Evolutionary conservation across 2,113 vertebrate genomes (phyloP).

Genomic region (Pongo pygmaeus): DNA sequence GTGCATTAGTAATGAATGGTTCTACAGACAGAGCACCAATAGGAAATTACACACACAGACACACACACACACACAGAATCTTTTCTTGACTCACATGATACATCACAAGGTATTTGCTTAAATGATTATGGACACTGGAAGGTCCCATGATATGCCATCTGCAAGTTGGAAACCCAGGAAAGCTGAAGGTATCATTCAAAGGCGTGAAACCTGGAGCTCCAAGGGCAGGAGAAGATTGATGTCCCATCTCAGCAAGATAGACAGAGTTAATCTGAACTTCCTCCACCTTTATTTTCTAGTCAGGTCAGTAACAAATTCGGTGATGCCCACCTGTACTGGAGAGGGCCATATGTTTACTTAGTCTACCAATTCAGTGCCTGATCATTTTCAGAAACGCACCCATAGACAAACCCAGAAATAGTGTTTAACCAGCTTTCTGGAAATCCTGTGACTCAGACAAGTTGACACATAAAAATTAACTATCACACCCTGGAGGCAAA

Average conservation of each 20-base stretch:
- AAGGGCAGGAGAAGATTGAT: neutral
- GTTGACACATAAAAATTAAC: neutral
- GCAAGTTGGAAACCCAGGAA: neutral
- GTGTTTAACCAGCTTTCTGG: neutral
- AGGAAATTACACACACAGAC: neutral
- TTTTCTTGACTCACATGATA: neutral
- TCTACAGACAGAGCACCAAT: neutral
- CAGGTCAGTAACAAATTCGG: rapidly evolving
- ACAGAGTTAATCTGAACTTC: neutral
- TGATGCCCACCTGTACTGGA: rapidly evolving
- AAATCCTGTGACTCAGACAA: neutral
- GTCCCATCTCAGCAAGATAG: neutral
- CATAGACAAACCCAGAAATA: neutral
- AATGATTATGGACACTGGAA: neutral
- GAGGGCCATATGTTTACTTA: neutral
- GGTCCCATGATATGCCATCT: neutral
- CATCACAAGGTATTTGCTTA: neutral
- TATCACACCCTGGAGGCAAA: too few relatives aligned
- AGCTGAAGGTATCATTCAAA: neutral
- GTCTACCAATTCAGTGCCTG: neutral
- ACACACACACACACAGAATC: too few relatives aligned
- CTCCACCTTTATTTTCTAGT: neutral
- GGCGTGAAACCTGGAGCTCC: neutral
- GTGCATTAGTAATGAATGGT: neutral
- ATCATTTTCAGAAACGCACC: neutral